Evolutionary conservation across 1,140 invertebrate genomes (phyloP).

Genomic region (Nasonia giraulti): DNA sequence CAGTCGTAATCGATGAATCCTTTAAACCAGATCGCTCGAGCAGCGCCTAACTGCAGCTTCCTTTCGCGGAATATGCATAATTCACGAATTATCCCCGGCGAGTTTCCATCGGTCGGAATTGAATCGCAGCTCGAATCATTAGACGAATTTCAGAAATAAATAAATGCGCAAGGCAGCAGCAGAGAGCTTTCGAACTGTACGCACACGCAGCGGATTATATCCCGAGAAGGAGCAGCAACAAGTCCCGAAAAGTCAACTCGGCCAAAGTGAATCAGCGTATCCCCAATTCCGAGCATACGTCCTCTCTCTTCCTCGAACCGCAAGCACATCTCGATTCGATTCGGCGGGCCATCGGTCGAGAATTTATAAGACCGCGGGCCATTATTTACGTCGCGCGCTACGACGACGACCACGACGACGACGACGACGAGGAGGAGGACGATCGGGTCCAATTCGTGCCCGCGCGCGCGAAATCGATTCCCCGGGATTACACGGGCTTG

Average conservation of each 20-base stretch:
- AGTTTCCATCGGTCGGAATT: not conserved
- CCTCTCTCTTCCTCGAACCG: not conserved
- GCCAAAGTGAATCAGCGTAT: not conserved
- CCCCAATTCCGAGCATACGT: conserved; percentile 3
- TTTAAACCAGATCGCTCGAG: not conserved
- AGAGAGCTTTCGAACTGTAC: too few relatives aligned
- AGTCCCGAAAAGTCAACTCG: not conserved
- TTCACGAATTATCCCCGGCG: not conserved
- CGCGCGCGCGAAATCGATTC: conserved; percentile 31
- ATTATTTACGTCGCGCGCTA: conserved; percentile 28
- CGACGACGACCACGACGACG: not conserved
- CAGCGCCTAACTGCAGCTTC: not conserved
- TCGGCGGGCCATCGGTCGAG: conserved; percentile 15
- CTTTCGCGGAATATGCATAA: conserved; percentile 1
- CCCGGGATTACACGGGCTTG: conserved; percentile 30
- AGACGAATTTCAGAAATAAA: not conserved
- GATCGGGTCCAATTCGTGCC: conserved; percentile 17
- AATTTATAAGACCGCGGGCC: conserved; percentile 17
- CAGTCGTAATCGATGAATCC: conserved; percentile 13
- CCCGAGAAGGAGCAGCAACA: not conserved
- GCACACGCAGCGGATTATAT: not conserved
- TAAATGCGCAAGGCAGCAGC: not conserved
- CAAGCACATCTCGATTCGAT: conserved; percentile 4
- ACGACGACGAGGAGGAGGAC: too few relatives aligned
- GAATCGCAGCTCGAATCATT: not conserved